Evolutionary conservation across 1,140 invertebrate genomes (phyloP).

Genomic region (Monochamus saltuarius): DNA sequence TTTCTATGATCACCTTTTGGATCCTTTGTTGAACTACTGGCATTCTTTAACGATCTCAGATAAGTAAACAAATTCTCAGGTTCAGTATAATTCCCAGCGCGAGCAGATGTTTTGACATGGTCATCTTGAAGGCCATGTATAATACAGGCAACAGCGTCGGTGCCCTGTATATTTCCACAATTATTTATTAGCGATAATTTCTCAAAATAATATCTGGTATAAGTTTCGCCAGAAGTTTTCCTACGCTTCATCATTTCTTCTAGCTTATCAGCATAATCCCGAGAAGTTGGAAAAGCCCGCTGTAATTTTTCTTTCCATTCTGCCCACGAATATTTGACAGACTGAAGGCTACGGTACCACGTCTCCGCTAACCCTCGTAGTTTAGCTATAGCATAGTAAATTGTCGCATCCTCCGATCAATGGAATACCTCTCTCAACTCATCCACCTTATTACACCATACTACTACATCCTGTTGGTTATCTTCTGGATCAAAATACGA

Average conservation of each 20-base stretch:
- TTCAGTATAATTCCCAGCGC: not conserved
- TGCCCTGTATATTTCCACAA: conserved; percentile 36
- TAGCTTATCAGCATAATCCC: conserved; percentile 37
- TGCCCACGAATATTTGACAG: conserved; percentile 30
- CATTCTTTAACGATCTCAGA: too few species aligned
- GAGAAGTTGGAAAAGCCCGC: conserved; percentile 34
- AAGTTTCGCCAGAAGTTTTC: conserved; percentile 33
- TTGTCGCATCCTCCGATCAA: conserved; percentile 23
- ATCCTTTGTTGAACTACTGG: too few species aligned
- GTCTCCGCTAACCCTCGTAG: conserved; percentile 27
- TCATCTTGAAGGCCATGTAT: conserved; percentile 31
- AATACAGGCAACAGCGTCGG: conserved; percentile 40
- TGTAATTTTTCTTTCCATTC: conserved; percentile 31
- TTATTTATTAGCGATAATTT: conserved; percentile 39
- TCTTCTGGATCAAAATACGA: conserved; percentile 38
- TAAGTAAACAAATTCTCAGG: too few species aligned
- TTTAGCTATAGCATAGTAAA: conserved; percentile 23
- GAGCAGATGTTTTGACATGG: conserved; percentile 14
- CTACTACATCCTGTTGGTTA: conserved; percentile 32
- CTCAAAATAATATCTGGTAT: conserved; percentile 38
- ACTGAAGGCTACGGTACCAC: conserved; percentile 33
- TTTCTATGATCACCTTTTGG: too few species aligned
- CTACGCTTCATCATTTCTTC: conserved; percentile 38
- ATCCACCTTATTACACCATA: conserved; percentile 34
- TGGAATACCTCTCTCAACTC: conserved; percentile 23